These are phyloP conservation scores for Babyrousa celebensis DNA, from an alignment of 2,797 vertebrate species.

Conservation along the genomic window DNA sequence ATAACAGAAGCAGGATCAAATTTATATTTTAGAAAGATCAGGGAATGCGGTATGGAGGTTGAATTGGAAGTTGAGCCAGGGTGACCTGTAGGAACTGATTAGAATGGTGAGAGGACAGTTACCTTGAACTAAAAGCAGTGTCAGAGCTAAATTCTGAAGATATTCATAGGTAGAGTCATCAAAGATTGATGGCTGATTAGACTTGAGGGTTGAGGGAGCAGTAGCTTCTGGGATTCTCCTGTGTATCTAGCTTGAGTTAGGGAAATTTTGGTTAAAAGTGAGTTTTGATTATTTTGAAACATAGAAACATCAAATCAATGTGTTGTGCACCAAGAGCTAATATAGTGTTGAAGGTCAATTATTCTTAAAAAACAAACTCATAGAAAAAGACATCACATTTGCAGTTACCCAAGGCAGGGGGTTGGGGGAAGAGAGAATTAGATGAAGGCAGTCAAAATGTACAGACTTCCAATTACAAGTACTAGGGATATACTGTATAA, in stretches of 20 bases:
- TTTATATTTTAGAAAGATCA: conserved; percentile 42
- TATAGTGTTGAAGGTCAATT: background rate
- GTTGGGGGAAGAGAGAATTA: background rate
- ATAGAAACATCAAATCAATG: background rate
- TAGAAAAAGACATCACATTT: background rate
- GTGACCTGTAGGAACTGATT: conserved; percentile 43
- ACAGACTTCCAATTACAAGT: background rate
- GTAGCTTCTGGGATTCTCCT: background rate
- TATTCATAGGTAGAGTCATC: background rate
- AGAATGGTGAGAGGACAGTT: background rate
- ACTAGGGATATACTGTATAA: background rate
- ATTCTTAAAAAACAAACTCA: background rate
- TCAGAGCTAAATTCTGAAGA: background rate
- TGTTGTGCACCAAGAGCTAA: background rate
- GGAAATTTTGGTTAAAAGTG: conserved; percentile 44
- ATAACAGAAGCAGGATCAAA: background rate
- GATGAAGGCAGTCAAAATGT: background rate
- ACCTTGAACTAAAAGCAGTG: background rate
- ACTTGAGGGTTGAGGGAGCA: background rate
- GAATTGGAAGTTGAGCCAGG: background rate
- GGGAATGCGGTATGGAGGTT: background rate
- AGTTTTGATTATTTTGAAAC: background rate
- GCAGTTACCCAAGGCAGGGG: background rate
- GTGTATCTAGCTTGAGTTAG: conserved; percentile 23
- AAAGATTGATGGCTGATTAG: background rate